Evolutionary conservation across 1,140 invertebrate species (phyloP), one percentile per base, ranked within the genome.

Genomic region (Alviniconcha marisindica): DNA sequence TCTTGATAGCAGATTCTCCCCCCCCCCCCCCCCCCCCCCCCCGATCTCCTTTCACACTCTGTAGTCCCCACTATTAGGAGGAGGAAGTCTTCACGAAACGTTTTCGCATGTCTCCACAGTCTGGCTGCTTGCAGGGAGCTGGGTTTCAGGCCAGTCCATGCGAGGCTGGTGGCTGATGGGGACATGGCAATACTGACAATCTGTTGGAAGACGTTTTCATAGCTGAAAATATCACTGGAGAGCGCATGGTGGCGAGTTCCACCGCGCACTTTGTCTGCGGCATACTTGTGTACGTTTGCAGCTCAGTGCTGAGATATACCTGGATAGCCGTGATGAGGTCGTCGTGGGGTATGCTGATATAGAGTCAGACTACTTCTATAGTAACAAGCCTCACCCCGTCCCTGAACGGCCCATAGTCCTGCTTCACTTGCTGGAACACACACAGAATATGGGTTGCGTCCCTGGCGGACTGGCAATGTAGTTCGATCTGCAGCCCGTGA

Each of bases 41-140:
- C n/a, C n/a, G n/a, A n/a, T n/a, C n/a, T n/a, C n/a, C n/a, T n/a
- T n/a, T n/a, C n/a, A n/a, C n/a, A n/a, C 24, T 60, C 56, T n/a
- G 21, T n/a, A 60, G 0, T n/a, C 24, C 7, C 7, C n/a, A n/a
- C 28, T n/a, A 18, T n/a, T n/a, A 60, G 56, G 21, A 60, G 28
- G 7, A 60, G 56, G 56, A 60, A n/a, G 56, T 60, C 56, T 7
- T 60, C 56, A 60, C 28, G 56, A 60, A 60, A n/a, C 56, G 56
- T n/a, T n/a, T 60, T n/a, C 4, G 28, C 21, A n/a, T 60, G 21
- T 60, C 4, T 24, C n/a, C 21, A 7, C 28, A n/a, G 0, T n/a
- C 28, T 18, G 56, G 7, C 21, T n/a, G 7, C 21, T 60, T 0
- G 14, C 21, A 18, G 28, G 24, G 7, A 60, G 56, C 56, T 4